Evolutionary conservation across 2,113 vertebrate species (phyloP).

Genomic region (Xenotilapia longispinis): DNA sequence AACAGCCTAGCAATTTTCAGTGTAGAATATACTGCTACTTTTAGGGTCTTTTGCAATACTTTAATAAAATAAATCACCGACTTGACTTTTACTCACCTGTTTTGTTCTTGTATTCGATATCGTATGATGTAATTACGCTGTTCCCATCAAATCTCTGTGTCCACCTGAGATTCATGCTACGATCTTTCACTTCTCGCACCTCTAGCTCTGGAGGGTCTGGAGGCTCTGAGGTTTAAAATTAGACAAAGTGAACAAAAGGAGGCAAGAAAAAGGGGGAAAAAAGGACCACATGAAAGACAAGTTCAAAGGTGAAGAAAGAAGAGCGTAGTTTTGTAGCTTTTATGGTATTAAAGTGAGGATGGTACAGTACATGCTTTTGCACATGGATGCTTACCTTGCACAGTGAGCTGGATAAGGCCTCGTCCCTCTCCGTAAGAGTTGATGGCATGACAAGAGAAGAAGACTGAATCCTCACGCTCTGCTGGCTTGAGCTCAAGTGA

Average conservation of each 20-base stretch:
- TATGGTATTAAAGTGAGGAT: neutral
- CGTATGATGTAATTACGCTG: slow-evolving; percentile 94
- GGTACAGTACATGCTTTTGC: neutral
- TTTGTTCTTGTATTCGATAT: slow-evolving; percentile 99
- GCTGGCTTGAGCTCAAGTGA: slow-evolving; percentile 87
- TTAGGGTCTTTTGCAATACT: neutral
- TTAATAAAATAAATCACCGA: neutral
- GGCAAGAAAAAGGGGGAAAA: neutral
- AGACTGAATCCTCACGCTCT: slow-evolving; percentile 95
- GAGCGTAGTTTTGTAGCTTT: neutral
- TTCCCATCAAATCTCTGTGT: slow-evolving; percentile 96
- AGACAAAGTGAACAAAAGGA: neutral
- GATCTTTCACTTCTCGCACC: slow-evolving; percentile 94
- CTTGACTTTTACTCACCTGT: slow-evolving; percentile 72
- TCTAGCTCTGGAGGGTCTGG: slow-evolving; percentile 95
- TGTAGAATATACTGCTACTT: neutral
- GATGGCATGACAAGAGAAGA: slow-evolving; percentile 98
- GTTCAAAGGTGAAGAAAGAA: neutral
- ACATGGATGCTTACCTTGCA: slow-evolving; percentile 79
- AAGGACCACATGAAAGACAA: neutral
- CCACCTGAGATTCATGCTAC: slow-evolving; percentile 99
- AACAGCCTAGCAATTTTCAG: neutral
- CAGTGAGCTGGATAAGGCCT: slow-evolving; percentile 96
- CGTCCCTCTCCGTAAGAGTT: slow-evolving; percentile 97
- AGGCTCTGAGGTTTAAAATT: slow-evolving; percentile 75